Conservation (phyloP, 2,113 vertebrate species). For the Stegastes partitus region DNA sequence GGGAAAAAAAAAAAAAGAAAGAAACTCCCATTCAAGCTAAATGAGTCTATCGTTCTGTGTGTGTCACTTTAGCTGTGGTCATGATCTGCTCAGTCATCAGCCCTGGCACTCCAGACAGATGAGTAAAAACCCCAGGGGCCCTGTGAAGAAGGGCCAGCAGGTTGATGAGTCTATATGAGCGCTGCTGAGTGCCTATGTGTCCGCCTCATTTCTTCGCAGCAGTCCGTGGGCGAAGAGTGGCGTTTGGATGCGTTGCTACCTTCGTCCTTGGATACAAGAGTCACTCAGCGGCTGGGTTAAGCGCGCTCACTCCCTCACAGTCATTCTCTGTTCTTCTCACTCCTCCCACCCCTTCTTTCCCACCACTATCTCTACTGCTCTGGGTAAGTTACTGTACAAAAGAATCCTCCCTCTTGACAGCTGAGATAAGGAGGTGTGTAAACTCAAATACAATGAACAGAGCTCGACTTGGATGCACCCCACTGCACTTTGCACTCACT, state of each 20-base stretch:
- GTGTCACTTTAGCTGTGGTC: slow-evolving; percentile 33
- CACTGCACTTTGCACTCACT: slow-evolving; percentile 50
- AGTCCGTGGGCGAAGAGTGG: slow-evolving; percentile 70
- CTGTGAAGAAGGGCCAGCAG: slow-evolving; percentile 40
- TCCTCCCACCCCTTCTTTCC: slow-evolving; percentile 74
- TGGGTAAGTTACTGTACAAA: slow-evolving; percentile 70
- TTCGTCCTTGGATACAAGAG: slow-evolving; percentile 89
- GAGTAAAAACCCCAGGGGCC: slow-evolving; percentile 46
- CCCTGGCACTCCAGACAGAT: slow-evolving; percentile 50
- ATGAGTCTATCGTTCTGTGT: slow-evolving; percentile 14
- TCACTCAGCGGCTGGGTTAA: slow-evolving; percentile 76
- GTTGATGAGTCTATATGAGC: slow-evolving; percentile 54
- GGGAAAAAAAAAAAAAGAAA: neutral
- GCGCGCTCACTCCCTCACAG: slow-evolving; percentile 68
- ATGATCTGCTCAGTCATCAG: slow-evolving; percentile 59
- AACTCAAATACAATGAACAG: slow-evolving; percentile 60
- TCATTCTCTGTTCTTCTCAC: slow-evolving; percentile 81
- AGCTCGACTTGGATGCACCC: slow-evolving; percentile 41
- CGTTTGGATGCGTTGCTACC: slow-evolving; percentile 79
- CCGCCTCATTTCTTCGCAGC: slow-evolving; percentile 65
- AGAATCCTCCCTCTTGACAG: slow-evolving; percentile 72
- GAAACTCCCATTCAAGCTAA: slow-evolving; percentile 53
- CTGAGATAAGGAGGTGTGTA: slow-evolving; percentile 67
- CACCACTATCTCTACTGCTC: slow-evolving; percentile 58
- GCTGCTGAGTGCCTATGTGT: slow-evolving; percentile 46